Evolutionary conservation across 1,140 invertebrate genomes (phyloP), one percentile per base, ranked within the genome.

Genomic region (Protaetia brevitarsis): DNA sequence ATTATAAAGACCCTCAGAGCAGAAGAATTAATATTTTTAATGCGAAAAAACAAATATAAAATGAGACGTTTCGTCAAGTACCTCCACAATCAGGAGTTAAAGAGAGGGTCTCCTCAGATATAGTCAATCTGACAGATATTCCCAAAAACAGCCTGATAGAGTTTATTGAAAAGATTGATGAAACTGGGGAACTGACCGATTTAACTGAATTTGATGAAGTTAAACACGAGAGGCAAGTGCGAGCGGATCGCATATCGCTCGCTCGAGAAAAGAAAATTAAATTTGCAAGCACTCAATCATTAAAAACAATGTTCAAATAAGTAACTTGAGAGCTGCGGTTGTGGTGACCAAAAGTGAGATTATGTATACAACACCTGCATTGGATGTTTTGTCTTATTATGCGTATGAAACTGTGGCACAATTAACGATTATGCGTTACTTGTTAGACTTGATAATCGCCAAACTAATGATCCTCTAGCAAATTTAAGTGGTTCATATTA

Each of bases 351-450:
- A 73, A 31, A 80, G 80, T 66, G 78, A 81, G 64, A 69, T 82
- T 11, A 81, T 78, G 62, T 76, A 83, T 60, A 77, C 74, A 8
- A 30, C 70, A 3, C 72, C 74, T 51, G 85, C 85, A 2, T 69
- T 87, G 63, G 87, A 89, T 76, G 83, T 89, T 2, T 72, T 90
- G 31, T 82, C 84, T 66, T 89, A 89, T 73, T 78, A 89, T 67
- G 87, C 88, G 3, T 88, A 88, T 79, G 88, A 90, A 74, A 89
- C 86, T 16, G 85, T 90, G 2, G 88, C 87, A 21, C 85, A 88
- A 74, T 82, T 90, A 64, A 84, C 87, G 88, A 89, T 78, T 82
- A 86, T 65, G 85, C 87, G 8, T 81, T 89, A 62, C 69, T 89
- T 56, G 83, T 89, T 1, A 80, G 87, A 67, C 83, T 85, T 71